Base-by-base conservation (phyloP, 2,888 invertebrate genomes). In the Horisme vitalbata region DNA sequence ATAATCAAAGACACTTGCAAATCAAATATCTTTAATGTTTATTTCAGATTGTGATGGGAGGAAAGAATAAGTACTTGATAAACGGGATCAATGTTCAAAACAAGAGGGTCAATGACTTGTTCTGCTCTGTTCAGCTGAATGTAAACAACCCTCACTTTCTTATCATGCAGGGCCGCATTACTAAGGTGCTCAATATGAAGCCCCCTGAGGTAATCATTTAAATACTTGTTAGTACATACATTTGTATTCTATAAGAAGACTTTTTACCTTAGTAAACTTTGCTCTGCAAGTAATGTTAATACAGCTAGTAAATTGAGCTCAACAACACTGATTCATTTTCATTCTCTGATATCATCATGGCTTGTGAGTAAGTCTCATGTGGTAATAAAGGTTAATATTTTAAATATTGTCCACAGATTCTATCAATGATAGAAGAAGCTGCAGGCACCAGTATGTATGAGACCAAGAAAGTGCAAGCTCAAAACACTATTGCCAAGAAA, bases 121-220 rank as follows among this genome's bases (percentile, higher is more conserved):
- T 99, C 83, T 96, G 97, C 65, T 97, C 98, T 0, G 95, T 99
- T 4, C 98, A 99, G 75, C 90, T 99, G 24, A 99, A 99, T 73
- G 97, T 99, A 1, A 99, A 99, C 87, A 99, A 99, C 88, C 99
- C 99, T 0, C 99, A 99, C 80, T 99, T 99, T 84, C 92, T 99
- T 21, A 99, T 99, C 69, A 99, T 99, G 99, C 99, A 99, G 91
- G 99, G 99, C 0, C 93, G 98, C 56, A 98, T 99, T 59, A 99
- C 99, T 1, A 99, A 99, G 90, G 99, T 99, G 1, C 90, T 99
- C 14, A 99, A 98, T 78, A 99, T 99, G 99, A 99, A 99, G 75
- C 98, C 99, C 0, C 93, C 94, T 30, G 99, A 99, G 92, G 97
- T 97, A 79, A 72, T 26, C 5, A 11, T 23, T n/a, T n/a, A 8